Percentiles rank a stretch among this genome's conserved stretches.
phyloP scores from a whole-genome alignment of 2,888 invertebrate genomes.

The Holacanthella duospinosa region DNA sequence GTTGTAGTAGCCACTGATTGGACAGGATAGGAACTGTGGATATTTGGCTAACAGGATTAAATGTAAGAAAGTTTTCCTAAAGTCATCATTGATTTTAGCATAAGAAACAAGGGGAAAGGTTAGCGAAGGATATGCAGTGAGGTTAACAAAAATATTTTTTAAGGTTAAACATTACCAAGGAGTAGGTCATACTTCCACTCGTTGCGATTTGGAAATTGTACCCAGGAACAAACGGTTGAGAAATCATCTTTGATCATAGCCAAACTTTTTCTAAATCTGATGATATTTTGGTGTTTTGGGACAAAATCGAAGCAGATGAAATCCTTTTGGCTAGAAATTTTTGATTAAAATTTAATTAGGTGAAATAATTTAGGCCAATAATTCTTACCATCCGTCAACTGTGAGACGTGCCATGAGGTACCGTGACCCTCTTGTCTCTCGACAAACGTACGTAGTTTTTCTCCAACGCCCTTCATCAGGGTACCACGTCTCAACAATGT shows the following conservation, averaged over 20 bases:
- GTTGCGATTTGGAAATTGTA: conserved; percentile 72
- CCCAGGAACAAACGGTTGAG: conserved; percentile 88
- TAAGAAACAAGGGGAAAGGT: neutral
- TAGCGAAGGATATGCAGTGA: neutral
- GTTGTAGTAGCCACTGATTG: conserved; percentile 47
- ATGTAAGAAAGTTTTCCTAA: neutral
- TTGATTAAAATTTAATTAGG: neutral
- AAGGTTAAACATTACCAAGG: conserved; percentile 45
- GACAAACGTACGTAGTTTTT: conserved; percentile 84
- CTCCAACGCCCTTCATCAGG: conserved; percentile 82
- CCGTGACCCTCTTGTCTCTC: conserved; percentile 77
- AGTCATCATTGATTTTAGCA: neutral
- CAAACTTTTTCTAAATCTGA: conserved; percentile 75
- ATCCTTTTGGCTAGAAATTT: conserved; percentile 72
- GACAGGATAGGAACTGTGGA: conserved; percentile 47
- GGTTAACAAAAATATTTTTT: neutral
- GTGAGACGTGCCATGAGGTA: conserved; percentile 94
- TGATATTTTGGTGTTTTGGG: conserved; percentile 88
- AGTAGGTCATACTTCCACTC: conserved; percentile 81
- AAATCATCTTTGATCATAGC: conserved; percentile 84
- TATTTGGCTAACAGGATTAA: conserved; percentile 38
- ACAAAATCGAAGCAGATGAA: conserved; percentile 94
- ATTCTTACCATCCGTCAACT: conserved; percentile 74
- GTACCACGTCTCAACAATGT: conserved; percentile 89
- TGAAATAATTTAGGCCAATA: neutral